phyloP scores from a whole-genome alignment of 2,888 invertebrate species.

The Lacanobia wlatinum region DNA sequence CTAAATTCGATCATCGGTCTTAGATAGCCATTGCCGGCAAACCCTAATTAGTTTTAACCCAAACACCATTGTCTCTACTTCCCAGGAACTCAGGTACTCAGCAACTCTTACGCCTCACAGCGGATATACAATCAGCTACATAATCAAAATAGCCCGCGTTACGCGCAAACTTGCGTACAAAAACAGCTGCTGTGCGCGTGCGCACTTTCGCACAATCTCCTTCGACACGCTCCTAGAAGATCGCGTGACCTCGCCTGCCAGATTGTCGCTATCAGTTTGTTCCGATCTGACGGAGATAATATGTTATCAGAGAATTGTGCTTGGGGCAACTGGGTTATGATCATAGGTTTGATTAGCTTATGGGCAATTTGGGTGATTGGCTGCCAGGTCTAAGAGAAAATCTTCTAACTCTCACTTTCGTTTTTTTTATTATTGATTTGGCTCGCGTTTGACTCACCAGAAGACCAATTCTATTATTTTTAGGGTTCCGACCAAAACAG shows the following conservation, averaged over 20 bases:
- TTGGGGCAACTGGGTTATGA: background rate
- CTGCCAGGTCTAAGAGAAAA: too few relatives aligned
- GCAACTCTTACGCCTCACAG: constrained; percentile 17
- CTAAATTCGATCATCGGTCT: background rate
- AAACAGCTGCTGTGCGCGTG: constrained; percentile 51
- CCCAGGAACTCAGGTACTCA: constrained; percentile 30
- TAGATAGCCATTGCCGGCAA: background rate
- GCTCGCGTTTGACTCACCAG: too few relatives aligned
- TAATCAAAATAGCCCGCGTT: constrained; percentile 49
- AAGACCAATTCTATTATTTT: too few relatives aligned
- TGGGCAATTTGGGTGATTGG: background rate
- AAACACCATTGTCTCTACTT: constrained; percentile 9
- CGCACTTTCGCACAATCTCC: constrained; percentile 64
- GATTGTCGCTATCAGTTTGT: constrained; percentile 41
- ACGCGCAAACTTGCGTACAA: constrained; percentile 46
- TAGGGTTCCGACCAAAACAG: too few relatives aligned
- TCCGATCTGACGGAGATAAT: constrained; percentile 27
- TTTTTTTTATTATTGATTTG: too few relatives aligned
- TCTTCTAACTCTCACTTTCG: background rate
- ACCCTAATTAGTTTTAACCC: background rate
- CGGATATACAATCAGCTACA: constrained; percentile 50
- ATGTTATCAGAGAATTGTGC: constrained; percentile 12
- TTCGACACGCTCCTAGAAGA: constrained; percentile 58
- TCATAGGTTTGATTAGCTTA: background rate
- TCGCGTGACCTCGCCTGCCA: constrained; percentile 60